phyloP scores from a whole-genome alignment of 2,113 vertebrate species.

The Prunella himalayana region DNA sequence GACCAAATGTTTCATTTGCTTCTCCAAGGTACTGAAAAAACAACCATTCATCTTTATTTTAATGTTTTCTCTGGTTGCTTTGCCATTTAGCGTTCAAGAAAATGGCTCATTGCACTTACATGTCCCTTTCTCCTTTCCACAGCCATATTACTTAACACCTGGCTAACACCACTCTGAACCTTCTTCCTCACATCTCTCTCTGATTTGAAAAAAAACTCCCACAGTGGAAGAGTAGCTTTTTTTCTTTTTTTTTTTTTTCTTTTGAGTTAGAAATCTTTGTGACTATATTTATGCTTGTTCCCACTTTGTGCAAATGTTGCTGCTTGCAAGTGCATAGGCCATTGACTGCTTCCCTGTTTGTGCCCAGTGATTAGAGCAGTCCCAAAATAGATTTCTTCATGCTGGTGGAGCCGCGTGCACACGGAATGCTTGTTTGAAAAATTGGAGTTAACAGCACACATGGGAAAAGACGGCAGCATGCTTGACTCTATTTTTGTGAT shows the following conservation, averaged over 20 bases:
- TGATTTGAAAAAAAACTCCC: background rate
- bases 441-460: background rate
- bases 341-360: background rate
- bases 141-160: background rate
- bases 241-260: background rate
- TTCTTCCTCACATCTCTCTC: background rate
- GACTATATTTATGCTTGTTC: background rate
- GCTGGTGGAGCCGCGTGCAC: background rate
- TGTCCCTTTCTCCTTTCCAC: background rate
- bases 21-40: background rate
- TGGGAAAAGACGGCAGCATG: accelerated
- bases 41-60: background rate
- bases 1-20: background rate
- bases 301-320: background rate
- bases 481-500: background rate
- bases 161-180: background rate
- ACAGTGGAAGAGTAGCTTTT: background rate
- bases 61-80: background rate
- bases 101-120: background rate
- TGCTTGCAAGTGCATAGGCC: background rate
- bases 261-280: background rate
- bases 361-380: background rate
- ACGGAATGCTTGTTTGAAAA: background rate
- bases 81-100: background rate
- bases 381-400: background rate